Percentiles rank a stretch among this genome's conserved stretches.
These are phyloP conservation scores for Stegastes partitus DNA, from an alignment of 2,113 vertebrate genomes.

Conservation along the genomic window DNA sequence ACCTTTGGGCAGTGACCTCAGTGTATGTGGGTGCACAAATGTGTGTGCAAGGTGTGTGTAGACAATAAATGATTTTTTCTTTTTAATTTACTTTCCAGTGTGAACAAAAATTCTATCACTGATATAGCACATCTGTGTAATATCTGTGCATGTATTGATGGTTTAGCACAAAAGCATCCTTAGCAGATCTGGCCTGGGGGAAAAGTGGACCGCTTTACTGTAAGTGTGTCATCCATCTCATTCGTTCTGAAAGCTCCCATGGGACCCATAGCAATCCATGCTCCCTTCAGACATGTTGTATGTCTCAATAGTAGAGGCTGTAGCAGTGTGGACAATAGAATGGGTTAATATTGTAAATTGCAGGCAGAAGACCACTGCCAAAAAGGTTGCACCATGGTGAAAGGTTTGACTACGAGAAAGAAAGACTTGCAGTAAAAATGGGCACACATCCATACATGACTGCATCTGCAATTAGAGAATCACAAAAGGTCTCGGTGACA, in stretches of 20 bases:
- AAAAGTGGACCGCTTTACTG: conserved; percentile 56
- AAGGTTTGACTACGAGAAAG: conserved; percentile 26
- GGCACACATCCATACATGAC: conserved; percentile 5
- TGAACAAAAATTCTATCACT: conserved; percentile 37
- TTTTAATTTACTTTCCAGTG: conserved; percentile 33
- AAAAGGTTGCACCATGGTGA: not conserved
- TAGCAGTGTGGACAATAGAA: conserved; percentile 52
- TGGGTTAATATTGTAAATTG: conserved; percentile 59
- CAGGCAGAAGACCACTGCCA: conserved; percentile 15
- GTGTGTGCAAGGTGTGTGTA: not conserved
- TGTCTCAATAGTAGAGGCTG: conserved; percentile 30
- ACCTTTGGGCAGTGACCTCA: conserved; percentile 31
- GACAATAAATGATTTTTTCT: conserved; percentile 41
- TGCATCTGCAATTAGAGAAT: conserved; percentile 13
- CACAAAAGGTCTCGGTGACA: conserved; percentile 18
- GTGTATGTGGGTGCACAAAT: not conserved
- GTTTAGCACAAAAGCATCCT: conserved; percentile 62
- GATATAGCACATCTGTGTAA: conserved; percentile 35
- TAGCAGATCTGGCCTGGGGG: conserved; percentile 58
- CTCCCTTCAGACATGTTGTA: conserved; percentile 57
- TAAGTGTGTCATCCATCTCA: conserved; percentile 75
- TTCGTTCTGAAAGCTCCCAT: conserved; percentile 65
- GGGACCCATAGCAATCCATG: conserved; percentile 61
- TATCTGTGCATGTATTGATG: conserved; percentile 61
- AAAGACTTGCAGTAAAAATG: conserved; percentile 15